phyloP scores from a whole-genome alignment of 2,797 vertebrate genomes.

The Fistularia commersonii region DNA sequence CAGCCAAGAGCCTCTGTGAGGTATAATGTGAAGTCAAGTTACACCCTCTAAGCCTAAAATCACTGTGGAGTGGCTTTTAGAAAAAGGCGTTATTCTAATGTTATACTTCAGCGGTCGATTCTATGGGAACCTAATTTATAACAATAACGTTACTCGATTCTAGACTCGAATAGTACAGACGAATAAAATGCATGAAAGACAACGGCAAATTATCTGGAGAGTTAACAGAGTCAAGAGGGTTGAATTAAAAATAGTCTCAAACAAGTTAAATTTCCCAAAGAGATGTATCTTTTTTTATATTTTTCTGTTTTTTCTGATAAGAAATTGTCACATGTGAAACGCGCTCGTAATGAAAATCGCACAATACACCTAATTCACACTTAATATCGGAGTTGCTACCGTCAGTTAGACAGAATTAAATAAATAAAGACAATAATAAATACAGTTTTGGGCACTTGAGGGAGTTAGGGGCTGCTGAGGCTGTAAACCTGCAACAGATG shows the following conservation, averaged over 20 bases:
- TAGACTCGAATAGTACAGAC: too few relatives aligned
- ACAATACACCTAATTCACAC: too few relatives aligned
- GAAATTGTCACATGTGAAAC: not conserved
- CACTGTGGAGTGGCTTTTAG: slow-evolving; percentile 53
- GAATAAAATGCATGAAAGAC: too few relatives aligned
- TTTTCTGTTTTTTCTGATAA: not conserved
- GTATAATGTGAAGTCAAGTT: slow-evolving; percentile 39
- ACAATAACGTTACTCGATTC: slow-evolving; percentile 3
- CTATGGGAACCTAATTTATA: slow-evolving; percentile 40
- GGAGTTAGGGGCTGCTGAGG: slow-evolving; percentile 4
- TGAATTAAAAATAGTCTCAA: too few relatives aligned
- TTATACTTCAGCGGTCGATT: slow-evolving; percentile 39
- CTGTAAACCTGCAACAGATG: slow-evolving; percentile 31
- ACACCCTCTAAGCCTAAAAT: slow-evolving; percentile 55
- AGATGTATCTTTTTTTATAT: too few relatives aligned
- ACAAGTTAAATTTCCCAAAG: too few relatives aligned
- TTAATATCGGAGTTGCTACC: too few relatives aligned
- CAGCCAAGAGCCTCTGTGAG: slow-evolving; percentile 53
- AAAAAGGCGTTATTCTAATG: slow-evolving; percentile 54
- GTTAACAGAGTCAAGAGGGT: too few relatives aligned
- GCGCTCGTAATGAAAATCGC: too few relatives aligned
- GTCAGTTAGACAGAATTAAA: too few relatives aligned
- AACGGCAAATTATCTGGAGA: too few relatives aligned
- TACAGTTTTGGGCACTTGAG: not conserved
- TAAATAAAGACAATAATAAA: not conserved